Conservation (phyloP, 2,113 vertebrate genomes). For the Phrynosoma blainvillii region DNA sequence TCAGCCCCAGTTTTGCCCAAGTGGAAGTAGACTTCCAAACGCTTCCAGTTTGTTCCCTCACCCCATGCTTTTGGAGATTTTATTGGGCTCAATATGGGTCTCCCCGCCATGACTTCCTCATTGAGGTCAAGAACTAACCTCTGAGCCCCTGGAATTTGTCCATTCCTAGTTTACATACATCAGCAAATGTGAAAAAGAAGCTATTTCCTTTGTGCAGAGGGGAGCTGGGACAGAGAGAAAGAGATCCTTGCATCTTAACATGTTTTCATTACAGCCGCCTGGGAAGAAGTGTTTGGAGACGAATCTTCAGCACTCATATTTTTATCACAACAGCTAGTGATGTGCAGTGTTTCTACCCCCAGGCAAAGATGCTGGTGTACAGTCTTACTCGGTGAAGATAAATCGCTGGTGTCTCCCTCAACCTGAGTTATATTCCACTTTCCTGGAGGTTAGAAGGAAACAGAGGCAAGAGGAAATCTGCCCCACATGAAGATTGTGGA, state of each 20-base stretch:
- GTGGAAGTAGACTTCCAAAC: too few relatives aligned
- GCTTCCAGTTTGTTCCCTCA: too few relatives aligned
- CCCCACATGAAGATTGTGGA: too few relatives aligned
- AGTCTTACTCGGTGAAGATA: background rate
- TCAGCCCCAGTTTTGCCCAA: too few relatives aligned
- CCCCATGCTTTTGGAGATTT: too few relatives aligned
- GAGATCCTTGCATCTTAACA: background rate
- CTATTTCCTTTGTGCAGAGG: background rate
- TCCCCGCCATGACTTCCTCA: too few relatives aligned
- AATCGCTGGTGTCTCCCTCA: background rate
- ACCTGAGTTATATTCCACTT: background rate
- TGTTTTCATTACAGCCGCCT: slow-evolving; percentile 31
- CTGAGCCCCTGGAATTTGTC: too few relatives aligned
- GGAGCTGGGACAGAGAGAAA: background rate
- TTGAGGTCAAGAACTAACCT: too few relatives aligned
- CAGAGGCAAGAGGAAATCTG: background rate
- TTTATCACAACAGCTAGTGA: background rate
- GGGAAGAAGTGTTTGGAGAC: background rate
- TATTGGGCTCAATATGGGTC: too few relatives aligned
- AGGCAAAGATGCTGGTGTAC: background rate
- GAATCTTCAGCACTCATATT: background rate
- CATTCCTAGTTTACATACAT: background rate
- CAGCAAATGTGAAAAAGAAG: background rate
- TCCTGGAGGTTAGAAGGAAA: background rate
- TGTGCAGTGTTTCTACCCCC: background rate